A percentile compares a stretch with the other conserved stretches of the same genome.
phyloP scores from a whole-genome alignment of 1,140 invertebrate species.

The Pseudomyrmex cubaensis region DNA sequence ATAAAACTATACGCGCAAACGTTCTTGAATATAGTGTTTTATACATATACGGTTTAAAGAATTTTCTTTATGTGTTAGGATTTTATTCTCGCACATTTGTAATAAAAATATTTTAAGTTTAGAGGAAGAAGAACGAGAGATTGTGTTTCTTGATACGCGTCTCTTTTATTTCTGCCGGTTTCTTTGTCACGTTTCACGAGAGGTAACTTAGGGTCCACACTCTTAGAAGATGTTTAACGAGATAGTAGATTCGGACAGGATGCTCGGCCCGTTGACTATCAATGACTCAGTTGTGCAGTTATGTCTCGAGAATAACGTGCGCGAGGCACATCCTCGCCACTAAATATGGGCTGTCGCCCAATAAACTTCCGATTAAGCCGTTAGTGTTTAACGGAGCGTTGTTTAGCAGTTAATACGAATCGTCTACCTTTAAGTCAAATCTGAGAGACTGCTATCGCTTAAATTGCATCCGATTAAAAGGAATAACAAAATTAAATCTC shows the following conservation, averaged over 20 bases:
- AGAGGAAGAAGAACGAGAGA: background rate
- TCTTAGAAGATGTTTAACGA: constrained; percentile 78
- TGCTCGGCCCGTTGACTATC: constrained; percentile 81
- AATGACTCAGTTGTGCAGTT: constrained; percentile 75
- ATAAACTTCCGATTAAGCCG: background rate
- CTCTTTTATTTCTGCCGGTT: constrained; percentile 66
- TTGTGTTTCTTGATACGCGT: background rate
- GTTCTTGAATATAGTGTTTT: background rate
- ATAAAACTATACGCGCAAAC: background rate
- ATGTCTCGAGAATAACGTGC: background rate
- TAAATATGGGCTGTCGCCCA: constrained; percentile 4
- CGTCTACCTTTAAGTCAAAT: background rate
- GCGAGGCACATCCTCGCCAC: background rate
- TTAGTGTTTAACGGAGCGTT: background rate
- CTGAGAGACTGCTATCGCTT: background rate
- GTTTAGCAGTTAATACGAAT: background rate
- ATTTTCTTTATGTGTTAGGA: background rate
- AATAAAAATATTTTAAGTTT: background rate
- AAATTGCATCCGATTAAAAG: background rate
- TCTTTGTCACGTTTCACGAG: constrained; percentile 79
- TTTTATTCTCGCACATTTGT: constrained; percentile 19
- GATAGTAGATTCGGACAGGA: constrained; percentile 82
- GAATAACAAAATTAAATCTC: background rate
- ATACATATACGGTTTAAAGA: background rate
- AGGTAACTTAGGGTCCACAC: constrained; percentile 60